phyloP scores from a whole-genome alignment of 1,140 invertebrate genomes.

The Sipha flava region DNA sequence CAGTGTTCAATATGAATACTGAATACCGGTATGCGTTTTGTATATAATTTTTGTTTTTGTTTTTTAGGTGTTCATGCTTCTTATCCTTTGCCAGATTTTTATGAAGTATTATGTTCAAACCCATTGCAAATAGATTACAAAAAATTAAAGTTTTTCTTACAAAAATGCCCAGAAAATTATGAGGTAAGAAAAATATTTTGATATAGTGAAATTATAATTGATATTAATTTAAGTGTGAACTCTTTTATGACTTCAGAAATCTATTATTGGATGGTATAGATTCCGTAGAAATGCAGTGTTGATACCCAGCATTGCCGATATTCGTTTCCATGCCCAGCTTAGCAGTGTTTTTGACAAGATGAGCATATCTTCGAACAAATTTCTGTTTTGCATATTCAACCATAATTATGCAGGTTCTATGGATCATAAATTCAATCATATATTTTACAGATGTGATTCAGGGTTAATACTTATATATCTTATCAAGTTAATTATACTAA shows the following conservation, averaged over 20 bases:
- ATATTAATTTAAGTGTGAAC: not conserved
- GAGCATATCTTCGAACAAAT: not conserved
- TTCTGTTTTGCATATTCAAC: not conserved
- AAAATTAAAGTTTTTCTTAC: not conserved
- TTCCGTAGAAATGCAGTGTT: not conserved
- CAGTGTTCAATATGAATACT: not conserved
- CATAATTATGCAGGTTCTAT: not conserved
- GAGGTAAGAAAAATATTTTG: not conserved
- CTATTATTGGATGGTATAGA: constrained; percentile 14
- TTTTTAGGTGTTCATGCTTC: constrained; percentile 21
- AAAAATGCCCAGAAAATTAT: constrained; percentile 7
- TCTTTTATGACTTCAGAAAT: not conserved
- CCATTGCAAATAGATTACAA: not conserved
- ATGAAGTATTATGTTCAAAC: not conserved
- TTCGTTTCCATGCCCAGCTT: not conserved
- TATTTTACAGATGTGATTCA: not conserved
- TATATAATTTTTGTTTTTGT: not conserved
- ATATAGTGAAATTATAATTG: not conserved
- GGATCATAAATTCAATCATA: constrained; percentile 11
- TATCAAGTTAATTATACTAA: not conserved
- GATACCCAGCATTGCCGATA: not conserved
- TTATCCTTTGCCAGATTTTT: constrained; percentile 3
- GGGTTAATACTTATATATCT: not conserved
- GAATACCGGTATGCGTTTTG: not conserved
- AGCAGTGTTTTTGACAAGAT: constrained; percentile 11